Conservation (phyloP, 2,888 invertebrate species). For the Chydorus sphaericus region DNA sequence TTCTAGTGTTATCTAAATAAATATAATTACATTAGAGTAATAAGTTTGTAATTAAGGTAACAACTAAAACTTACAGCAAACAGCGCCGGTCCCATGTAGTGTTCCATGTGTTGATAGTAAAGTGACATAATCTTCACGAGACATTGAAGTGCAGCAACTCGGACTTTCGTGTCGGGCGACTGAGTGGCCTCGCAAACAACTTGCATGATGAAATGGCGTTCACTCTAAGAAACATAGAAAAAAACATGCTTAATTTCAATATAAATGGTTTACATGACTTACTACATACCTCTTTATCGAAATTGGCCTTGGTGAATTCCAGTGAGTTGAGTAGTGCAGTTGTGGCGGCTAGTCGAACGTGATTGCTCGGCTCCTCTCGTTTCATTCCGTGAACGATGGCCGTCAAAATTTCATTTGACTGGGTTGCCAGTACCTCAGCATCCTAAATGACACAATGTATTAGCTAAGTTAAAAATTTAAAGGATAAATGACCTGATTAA, state of each 20-base stretch:
- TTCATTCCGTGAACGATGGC: conserved; percentile 99
- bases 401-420: conserved; percentile 91
- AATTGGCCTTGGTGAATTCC: conserved; percentile 97
- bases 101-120: conserved; percentile 98
- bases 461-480: background rate
- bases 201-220: conserved; percentile 98
- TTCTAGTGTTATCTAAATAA: conserved; percentile 86
- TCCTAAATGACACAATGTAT: conserved; percentile 32
- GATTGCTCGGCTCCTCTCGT: conserved; percentile 76
- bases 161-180: conserved; percentile 73
- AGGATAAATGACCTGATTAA: no score
- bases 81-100: conserved; percentile 94
- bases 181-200: conserved; percentile 98
- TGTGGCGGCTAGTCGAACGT: conserved; percentile 91
- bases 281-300: conserved; percentile 66
- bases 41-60: no score
- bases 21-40: no score
- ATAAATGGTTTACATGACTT: no score
- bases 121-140: conserved; percentile 94
- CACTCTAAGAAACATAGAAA: conserved; percentile 46
- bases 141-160: conserved; percentile 94
- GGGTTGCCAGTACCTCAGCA: conserved; percentile 75
- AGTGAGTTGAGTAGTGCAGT: conserved; percentile 91
- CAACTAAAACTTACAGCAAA: conserved; percentile 54
- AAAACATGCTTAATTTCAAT: no score